Base-by-base conservation (phyloP, 2,797 vertebrate species). In the Simalia tracyae region DNA sequence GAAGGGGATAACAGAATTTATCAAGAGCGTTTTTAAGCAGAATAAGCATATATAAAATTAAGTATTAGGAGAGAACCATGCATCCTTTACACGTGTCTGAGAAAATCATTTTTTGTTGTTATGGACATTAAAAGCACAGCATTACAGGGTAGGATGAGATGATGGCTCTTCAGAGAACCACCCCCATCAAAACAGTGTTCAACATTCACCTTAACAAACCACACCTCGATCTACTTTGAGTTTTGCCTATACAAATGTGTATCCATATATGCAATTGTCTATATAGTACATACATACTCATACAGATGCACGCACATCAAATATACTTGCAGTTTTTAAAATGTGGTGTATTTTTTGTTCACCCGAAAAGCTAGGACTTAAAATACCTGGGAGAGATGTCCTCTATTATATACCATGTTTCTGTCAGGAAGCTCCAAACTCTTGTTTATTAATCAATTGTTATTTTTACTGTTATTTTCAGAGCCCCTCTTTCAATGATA, bases 11-110 rank as follows among this genome's bases (percentile, higher is more conserved):
- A 24, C 89, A 84, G 63, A 92, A 91, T 94, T 94, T 66, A 90
- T 92, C 94, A 90, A 56, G 89, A n/a, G 89, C 91, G 90, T 87
- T 64, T 60, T 92, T 85, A 19, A 92, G 42, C 2, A 61, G 89
- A 87, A 93, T 93, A 72, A 87, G 95, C 93, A 86, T 87, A 93
- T 57, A 90, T 66, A 36, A 66, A 64, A 60, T 76, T 89, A 64
- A 63, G 28, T 93, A 19, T 57, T 61, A 31, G 84, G 91, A 86
- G 1, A 59, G 24, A 42, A 91, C 59, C 36, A 7, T 88, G 63
- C 89, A 94, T 95, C 94, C 90, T n/a, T 76, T 88, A 42, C n/a
- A 96, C 95, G 95, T 92, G 89, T 72, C 96, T 95, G 88, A 93
- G 91, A 88, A 88, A 14, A 88, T 50, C 42, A 9, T 28, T 46